Conservation (phyloP, 1,140 invertebrate genomes). For the Macrobrachium rosenbergii region DNA sequence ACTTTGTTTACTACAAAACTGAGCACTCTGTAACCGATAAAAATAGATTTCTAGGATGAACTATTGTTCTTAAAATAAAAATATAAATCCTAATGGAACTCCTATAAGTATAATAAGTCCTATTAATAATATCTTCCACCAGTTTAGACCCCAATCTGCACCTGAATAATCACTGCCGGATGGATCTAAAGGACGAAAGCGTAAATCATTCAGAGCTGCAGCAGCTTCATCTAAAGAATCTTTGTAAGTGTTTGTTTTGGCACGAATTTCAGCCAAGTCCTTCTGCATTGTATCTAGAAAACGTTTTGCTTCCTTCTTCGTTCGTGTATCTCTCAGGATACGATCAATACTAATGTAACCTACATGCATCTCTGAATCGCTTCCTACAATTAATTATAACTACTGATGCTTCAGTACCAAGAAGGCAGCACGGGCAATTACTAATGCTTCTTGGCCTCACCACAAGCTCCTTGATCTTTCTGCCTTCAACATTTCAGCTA, state of each 20-base stretch:
- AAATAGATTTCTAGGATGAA: too few relatives aligned
- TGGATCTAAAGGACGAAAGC: constrained; percentile 52
- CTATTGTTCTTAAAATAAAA: constrained; percentile 29
- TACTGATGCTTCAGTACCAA: constrained; percentile 53
- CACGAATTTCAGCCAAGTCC: constrained; percentile 57
- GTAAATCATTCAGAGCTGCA: constrained; percentile 54
- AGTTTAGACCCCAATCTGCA: constrained; percentile 49
- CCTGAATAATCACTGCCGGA: constrained; percentile 30
- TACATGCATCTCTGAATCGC: constrained; percentile 59
- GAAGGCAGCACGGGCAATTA: constrained; percentile 48
- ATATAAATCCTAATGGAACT: constrained; percentile 44
- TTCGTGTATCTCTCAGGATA: constrained; percentile 56
- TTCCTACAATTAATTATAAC: constrained; percentile 59
- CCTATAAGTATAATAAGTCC: constrained; percentile 37
- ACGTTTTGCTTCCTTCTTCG: constrained; percentile 58
- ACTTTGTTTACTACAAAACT: too few relatives aligned
- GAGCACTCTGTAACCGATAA: too few relatives aligned
- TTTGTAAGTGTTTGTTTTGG: constrained; percentile 59
- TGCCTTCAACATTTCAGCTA: constrained; percentile 52
- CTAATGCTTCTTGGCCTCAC: background rate
- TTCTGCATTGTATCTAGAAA: constrained; percentile 57
- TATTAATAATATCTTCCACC: constrained; percentile 49
- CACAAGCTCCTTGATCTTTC: background rate
- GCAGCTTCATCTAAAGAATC: constrained; percentile 55
- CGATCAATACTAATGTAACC: constrained; percentile 63